phyloP scores from a whole-genome alignment of 2,797 vertebrate genomes.

The Thaleichthys pacificus region DNA sequence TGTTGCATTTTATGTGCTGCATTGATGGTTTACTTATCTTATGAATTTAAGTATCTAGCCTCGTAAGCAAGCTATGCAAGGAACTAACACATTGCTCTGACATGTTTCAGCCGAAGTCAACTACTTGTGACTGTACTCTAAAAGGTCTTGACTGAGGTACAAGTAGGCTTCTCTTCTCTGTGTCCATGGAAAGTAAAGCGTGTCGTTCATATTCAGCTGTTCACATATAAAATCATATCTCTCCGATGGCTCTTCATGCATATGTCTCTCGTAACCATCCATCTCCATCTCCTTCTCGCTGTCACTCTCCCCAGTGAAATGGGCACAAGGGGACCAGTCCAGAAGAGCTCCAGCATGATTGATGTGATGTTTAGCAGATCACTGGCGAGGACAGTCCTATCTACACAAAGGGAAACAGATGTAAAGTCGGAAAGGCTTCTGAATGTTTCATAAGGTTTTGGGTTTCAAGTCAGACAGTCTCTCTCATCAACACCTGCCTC shows the following conservation, averaged over 20 bases:
- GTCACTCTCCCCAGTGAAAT: slow-evolving; percentile 3
- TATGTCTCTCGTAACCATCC: not conserved
- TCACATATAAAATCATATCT: not conserved
- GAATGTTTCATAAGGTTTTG: slow-evolving; percentile 15
- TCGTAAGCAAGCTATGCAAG: too few relatives aligned
- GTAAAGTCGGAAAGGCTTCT: not conserved
- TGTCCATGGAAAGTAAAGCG: not conserved
- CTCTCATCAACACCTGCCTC: not conserved
- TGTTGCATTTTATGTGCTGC: too few relatives aligned
- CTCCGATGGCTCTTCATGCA: too few relatives aligned
- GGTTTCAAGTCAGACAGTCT: not conserved
- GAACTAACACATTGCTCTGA: too few relatives aligned
- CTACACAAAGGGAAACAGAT: slow-evolving; percentile 21
- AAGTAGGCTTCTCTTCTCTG: not conserved
- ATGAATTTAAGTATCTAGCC: too few relatives aligned
- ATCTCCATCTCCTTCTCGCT: slow-evolving; percentile 9
- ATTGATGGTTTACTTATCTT: too few relatives aligned
- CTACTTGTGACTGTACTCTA: not conserved
- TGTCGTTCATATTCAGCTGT: not conserved
- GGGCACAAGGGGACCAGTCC: not conserved
- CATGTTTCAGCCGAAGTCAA: not conserved
- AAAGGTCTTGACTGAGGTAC: too few relatives aligned
- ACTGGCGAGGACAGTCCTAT: slow-evolving; percentile 22
- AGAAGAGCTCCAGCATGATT: slow-evolving; percentile 19
- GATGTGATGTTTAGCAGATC: slow-evolving; percentile 17